Conservation (phyloP, 2,113 vertebrate species). For the Gnathochromis pfefferi region DNA sequence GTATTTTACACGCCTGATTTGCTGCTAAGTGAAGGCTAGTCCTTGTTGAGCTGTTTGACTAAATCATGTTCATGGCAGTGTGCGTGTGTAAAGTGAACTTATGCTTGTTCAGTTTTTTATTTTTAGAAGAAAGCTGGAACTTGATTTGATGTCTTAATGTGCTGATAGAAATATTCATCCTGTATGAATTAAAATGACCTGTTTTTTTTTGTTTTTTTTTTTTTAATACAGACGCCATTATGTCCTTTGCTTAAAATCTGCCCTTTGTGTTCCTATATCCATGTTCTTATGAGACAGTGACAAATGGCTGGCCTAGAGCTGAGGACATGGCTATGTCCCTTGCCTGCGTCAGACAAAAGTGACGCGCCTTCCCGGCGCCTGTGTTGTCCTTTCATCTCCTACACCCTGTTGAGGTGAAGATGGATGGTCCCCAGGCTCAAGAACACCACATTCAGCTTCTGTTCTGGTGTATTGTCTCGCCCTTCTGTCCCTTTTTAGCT, state of each 20-base stretch:
- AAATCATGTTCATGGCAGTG: constrained; percentile 37
- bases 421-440: constrained; percentile 58
- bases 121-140: background rate
- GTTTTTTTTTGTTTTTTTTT: background rate
- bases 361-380: constrained; percentile 70
- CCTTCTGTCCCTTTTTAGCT: constrained; percentile 50
- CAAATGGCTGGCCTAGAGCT: constrained; percentile 56
- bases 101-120: background rate
- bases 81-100: background rate
- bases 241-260: background rate
- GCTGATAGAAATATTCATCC: background rate
- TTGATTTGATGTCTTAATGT: background rate
- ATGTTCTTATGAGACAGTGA: constrained; percentile 65
- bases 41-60: constrained; percentile 54
- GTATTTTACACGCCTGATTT: constrained; percentile 75
- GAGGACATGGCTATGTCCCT: constrained; percentile 59
- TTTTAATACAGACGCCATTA: background rate
- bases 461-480: constrained; percentile 43
- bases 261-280: constrained; percentile 26
- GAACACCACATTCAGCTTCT: constrained; percentile 52
- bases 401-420: constrained; percentile 69
- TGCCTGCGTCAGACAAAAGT: constrained; percentile 65
- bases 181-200: background rate
- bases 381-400: constrained; percentile 67
- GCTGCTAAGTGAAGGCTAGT: constrained; percentile 68